phyloP scores from a whole-genome alignment of 2,113 vertebrate species.

The Sturnus vulgaris region DNA sequence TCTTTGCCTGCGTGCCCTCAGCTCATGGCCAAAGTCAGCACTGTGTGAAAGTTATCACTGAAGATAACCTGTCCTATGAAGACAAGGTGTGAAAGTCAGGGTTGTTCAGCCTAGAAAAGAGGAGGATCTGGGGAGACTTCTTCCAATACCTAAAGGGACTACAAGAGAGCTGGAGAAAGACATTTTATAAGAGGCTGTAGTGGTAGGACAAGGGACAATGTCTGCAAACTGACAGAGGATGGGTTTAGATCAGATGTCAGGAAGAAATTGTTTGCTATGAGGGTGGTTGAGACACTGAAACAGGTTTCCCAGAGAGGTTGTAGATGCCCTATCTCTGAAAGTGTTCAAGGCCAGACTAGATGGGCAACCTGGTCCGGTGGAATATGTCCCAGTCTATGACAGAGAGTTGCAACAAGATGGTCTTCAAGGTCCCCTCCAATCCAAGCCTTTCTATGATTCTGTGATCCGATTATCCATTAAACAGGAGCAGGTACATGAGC shows the following conservation, averaged over 20 bases:
- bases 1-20: background rate
- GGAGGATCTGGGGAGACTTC: background rate
- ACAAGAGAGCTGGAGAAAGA: background rate
- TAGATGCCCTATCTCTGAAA: background rate
- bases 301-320: background rate
- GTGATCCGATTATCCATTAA: fast-evolving
- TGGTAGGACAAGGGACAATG: background rate
- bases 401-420: background rate
- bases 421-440: background rate
- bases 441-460: background rate
- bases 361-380: background rate
- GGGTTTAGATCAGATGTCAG: background rate
- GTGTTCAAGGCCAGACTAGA: background rate
- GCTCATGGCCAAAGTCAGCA: background rate
- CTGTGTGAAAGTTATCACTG: background rate
- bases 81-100: background rate
- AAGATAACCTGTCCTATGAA: background rate
- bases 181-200: background rate
- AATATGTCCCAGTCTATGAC: background rate
- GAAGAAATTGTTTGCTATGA: background rate
- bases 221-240: background rate
- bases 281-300: background rate
- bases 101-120: background rate
- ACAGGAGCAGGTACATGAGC: background rate
- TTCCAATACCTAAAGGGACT: background rate